Conservation (phyloP, 2,113 vertebrate species). For the Pitta sordida region DNA sequence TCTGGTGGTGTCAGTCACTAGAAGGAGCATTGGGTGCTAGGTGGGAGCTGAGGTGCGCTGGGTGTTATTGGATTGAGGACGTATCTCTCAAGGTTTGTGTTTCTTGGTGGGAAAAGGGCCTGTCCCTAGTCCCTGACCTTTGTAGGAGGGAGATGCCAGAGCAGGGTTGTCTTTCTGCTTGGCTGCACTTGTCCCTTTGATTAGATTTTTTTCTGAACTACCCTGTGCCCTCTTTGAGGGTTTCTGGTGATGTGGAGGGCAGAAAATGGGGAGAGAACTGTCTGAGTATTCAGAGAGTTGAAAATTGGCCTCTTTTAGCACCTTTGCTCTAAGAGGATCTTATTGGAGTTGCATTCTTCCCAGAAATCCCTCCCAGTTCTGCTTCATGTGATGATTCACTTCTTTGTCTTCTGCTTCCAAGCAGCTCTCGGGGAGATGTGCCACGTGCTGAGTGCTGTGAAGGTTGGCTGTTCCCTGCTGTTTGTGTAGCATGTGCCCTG, state of each 20-base stretch:
- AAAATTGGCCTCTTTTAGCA: background rate
- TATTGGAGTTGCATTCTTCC: background rate
- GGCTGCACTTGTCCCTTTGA: background rate
- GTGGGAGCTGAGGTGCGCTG: background rate
- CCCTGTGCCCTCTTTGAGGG: background rate
- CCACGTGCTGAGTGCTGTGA: fast-evolving
- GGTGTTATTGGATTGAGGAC: background rate
- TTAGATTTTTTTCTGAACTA: background rate
- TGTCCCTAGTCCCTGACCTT: background rate
- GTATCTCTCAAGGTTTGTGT: fast-evolving
- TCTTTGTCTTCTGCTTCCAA: background rate
- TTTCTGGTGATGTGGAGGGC: background rate
- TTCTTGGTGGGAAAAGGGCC: background rate
- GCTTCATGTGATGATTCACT: background rate
- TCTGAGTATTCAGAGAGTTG: background rate
- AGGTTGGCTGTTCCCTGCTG: background rate
- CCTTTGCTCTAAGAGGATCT: background rate
- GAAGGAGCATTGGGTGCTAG: fast-evolving
- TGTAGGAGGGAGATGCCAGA: background rate
- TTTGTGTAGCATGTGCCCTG: background rate
- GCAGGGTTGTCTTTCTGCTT: background rate
- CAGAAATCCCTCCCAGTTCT: conserved; percentile 41
- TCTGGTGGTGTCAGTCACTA: background rate
- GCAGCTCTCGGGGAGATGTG: background rate
- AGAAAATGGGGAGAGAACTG: background rate